phyloP scores from a whole-genome alignment of 2,113 vertebrate genomes.

The Toxotes jaculatrix region DNA sequence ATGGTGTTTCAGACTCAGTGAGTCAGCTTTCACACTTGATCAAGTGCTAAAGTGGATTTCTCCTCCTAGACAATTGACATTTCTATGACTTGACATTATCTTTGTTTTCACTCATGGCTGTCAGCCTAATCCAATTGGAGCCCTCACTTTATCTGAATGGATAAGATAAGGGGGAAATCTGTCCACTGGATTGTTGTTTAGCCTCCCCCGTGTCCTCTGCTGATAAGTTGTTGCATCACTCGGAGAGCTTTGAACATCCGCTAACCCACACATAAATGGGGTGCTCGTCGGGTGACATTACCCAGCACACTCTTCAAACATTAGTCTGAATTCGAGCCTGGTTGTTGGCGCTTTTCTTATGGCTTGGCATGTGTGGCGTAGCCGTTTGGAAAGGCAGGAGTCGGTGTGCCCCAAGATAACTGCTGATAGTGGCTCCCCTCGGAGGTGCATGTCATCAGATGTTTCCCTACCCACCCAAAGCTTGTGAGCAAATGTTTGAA shows the following conservation, averaged over 20 bases:
- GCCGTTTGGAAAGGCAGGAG: slow-evolving; percentile 43
- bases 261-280: slow-evolving; percentile 17
- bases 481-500: slow-evolving; percentile 79
- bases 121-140: slow-evolving; percentile 48
- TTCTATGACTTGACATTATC: slow-evolving; percentile 54
- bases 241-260: slow-evolving; percentile 31
- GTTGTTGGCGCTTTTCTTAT: slow-evolving; percentile 37
- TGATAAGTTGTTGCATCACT: slow-evolving; percentile 55
- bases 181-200: slow-evolving; percentile 38
- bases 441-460: slow-evolving; percentile 72
- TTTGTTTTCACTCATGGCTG: slow-evolving; percentile 46
- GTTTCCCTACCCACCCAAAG: slow-evolving; percentile 72
- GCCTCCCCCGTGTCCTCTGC: slow-evolving; percentile 30
- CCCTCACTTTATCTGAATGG: slow-evolving; percentile 51
- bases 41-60: slow-evolving; percentile 13
- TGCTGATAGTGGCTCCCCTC: slow-evolving; percentile 63
- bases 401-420: slow-evolving; percentile 45
- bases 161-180: slow-evolving; percentile 59
- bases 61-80: slow-evolving; percentile 31
- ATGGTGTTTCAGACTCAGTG: neutral
- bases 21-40: slow-evolving; percentile 23
- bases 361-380: slow-evolving; percentile 47
- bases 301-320: slow-evolving; percentile 46
- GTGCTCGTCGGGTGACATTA: slow-evolving; percentile 21
- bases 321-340: slow-evolving; percentile 38